A percentile compares a stretch with the other conserved stretches of the same genome.
These are phyloP conservation scores for Laupala kohalensis DNA, from an alignment of 1,140 invertebrate species.

Conservation along the genomic window DNA sequence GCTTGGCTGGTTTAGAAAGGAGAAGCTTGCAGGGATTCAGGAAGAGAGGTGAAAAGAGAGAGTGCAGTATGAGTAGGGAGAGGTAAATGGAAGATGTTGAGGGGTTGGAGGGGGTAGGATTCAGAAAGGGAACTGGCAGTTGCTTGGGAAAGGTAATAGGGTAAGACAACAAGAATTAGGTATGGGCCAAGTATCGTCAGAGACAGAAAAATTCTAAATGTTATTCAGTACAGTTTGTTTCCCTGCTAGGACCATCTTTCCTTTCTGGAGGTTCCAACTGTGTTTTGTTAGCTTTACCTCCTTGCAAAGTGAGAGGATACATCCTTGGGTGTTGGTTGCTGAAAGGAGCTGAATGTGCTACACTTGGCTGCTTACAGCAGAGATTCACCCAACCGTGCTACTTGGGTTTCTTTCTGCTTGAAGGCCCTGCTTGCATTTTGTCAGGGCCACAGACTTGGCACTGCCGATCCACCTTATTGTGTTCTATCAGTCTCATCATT, in stretches of 20 bases:
- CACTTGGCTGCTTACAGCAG: background rate
- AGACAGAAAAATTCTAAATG: too few relatives aligned
- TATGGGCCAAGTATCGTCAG: too few relatives aligned
- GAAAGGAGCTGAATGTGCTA: background rate
- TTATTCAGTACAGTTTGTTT: too few relatives aligned
- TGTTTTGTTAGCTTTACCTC: too few relatives aligned
- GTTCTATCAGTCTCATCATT: too few relatives aligned
- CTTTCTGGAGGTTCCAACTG: too few relatives aligned
- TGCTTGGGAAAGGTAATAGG: background rate
- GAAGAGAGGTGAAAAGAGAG: background rate
- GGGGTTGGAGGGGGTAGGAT: background rate
- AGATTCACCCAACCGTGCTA: background rate
- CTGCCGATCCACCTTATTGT: too few relatives aligned
- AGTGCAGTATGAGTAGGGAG: background rate
- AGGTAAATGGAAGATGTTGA: background rate
- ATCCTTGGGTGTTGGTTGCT: background rate
- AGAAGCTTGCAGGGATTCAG: background rate
- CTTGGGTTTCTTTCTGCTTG: background rate
- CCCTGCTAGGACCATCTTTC: too few relatives aligned
- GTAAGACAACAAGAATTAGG: too few relatives aligned
- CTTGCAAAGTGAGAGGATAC: too few relatives aligned
- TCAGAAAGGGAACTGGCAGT: too few relatives aligned
- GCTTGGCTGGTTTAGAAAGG: background rate
- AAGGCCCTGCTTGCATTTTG: background rate
- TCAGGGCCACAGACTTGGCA: background rate